phyloP scores from a whole-genome alignment of 2,888 invertebrate genomes.

The Dexiosoma caninum region DNA sequence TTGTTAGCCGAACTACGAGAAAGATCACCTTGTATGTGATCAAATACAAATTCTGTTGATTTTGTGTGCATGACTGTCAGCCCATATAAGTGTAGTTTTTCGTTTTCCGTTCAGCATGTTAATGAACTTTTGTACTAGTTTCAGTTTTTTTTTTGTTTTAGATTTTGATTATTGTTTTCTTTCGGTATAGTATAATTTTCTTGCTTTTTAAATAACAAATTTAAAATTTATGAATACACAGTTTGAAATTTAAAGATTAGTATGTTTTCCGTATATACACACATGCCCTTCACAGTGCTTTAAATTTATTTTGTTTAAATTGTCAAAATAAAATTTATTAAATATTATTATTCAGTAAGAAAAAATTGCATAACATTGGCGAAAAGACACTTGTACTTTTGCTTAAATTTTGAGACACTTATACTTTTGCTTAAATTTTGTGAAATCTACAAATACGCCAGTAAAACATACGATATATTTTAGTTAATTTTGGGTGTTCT shows the following conservation, averaged over 20 bases:
- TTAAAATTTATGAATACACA: background rate
- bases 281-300: background rate
- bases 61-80: background rate
- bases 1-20: background rate
- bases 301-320: background rate
- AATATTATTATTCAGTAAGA: background rate
- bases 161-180: no score
- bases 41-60: background rate
- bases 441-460: no score
- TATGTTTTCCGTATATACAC: background rate
- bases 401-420: no score
- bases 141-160: conserved; percentile 22
- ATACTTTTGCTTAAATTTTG: no score
- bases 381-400: no score
- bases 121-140: conserved; percentile 76
- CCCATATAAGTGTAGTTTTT: background rate
- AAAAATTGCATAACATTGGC: background rate
- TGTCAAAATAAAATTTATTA: background rate
- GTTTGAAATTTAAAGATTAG: no score
- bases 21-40: background rate
- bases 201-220: background rate
- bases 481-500: no score
- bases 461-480: no score
- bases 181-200: background rate
- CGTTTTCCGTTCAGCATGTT: conserved; percentile 65